Evolutionary conservation across 2,888 invertebrate species (phyloP).

Genomic region (Drosophila testacea): DNA sequence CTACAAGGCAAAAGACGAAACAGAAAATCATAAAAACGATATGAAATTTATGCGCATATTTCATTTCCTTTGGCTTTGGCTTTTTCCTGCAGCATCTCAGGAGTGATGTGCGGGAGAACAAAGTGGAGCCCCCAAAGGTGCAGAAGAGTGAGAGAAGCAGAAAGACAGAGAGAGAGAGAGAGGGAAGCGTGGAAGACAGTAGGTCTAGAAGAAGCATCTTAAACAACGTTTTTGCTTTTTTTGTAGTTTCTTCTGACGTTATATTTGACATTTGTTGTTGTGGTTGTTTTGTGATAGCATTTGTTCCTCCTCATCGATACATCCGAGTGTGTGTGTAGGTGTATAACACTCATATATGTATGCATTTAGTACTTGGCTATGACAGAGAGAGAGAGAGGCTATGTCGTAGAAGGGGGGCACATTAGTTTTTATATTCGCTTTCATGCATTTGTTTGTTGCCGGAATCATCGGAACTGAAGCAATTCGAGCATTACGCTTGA

Average conservation of each 20-base stretch:
- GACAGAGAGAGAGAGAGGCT: not conserved
- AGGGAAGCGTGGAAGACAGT: not conserved
- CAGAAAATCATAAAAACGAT: constrained; percentile 78
- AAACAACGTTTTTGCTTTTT: constrained; percentile 28
- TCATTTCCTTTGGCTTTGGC: constrained; percentile 70
- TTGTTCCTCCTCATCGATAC: constrained; percentile 20
- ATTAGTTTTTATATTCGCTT: constrained; percentile 21
- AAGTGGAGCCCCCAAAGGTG: constrained; percentile 21
- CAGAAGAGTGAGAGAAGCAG: not conserved
- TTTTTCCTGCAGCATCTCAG: constrained; percentile 28
- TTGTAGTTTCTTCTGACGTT: constrained; percentile 38
- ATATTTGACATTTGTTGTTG: constrained; percentile 43
- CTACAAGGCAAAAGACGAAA: constrained; percentile 56
- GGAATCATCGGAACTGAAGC: constrained; percentile 25
- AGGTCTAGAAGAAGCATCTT: constrained; percentile 23
- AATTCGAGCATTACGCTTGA: constrained; percentile 23
- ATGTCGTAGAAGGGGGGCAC: not conserved
- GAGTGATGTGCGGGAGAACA: not conserved
- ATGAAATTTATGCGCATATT: constrained; percentile 81
- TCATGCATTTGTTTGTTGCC: constrained; percentile 21
- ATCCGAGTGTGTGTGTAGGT: not conserved
- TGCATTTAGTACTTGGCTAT: constrained; percentile 26
- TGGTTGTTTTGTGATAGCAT: not conserved
- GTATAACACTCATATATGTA: constrained; percentile 30
- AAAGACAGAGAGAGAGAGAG: not conserved